Evolutionary conservation across 1,140 invertebrate genomes (phyloP).

Genomic region (Heterodera schachtii): DNA sequence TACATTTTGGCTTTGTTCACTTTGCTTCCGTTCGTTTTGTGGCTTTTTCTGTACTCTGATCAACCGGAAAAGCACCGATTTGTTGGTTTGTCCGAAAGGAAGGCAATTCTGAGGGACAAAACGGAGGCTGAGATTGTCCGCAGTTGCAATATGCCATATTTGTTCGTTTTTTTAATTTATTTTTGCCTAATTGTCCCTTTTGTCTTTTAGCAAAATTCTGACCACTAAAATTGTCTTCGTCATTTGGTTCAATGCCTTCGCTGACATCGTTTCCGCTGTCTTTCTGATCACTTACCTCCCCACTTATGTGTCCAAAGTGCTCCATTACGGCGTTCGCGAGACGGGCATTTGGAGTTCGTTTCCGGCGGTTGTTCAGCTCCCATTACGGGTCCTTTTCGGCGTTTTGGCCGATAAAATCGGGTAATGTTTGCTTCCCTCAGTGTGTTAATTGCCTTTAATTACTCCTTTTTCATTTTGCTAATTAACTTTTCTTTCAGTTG

Average conservation of each 20-base stretch:
- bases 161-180: background rate
- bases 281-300: conserved; percentile 47
- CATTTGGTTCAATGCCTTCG: conserved; percentile 47
- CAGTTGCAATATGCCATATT: conserved; percentile 40
- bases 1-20: background rate
- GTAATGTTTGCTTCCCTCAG: no score
- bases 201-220: conserved; percentile 37
- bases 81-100: conserved; percentile 23
- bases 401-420: conserved; percentile 29
- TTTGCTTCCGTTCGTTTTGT: conserved; percentile 23
- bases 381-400: conserved; percentile 27
- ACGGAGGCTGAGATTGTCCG: conserved; percentile 33
- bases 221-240: conserved; percentile 32
- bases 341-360: conserved; percentile 37
- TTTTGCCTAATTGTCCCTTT: conserved; percentile 15
- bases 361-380: conserved; percentile 34
- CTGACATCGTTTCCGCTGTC: conserved; percentile 46
- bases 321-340: conserved; percentile 30
- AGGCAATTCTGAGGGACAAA: conserved; percentile 39
- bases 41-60: conserved; percentile 44
- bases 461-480: background rate
- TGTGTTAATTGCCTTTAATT: background rate
- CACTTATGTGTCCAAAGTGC: conserved; percentile 43
- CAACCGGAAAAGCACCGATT: conserved; percentile 38
- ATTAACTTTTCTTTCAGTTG: conserved; percentile 42